Conservation (phyloP, 1,140 invertebrate genomes). For the Aphelenchoides avenae region DNA sequence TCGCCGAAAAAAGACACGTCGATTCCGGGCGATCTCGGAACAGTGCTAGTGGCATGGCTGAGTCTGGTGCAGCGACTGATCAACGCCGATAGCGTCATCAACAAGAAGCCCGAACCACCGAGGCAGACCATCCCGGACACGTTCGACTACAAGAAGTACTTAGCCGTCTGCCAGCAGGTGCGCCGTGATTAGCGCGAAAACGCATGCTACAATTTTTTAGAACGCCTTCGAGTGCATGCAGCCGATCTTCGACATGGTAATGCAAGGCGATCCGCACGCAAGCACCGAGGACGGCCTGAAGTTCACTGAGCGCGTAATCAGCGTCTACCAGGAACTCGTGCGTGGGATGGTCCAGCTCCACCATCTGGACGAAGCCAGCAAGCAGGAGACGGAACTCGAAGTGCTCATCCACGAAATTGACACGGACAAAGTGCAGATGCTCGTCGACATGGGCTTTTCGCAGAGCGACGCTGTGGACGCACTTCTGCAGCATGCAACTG, state of each 20-base stretch:
- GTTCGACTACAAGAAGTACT: constrained; percentile 27
- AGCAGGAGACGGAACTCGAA: constrained; percentile 10
- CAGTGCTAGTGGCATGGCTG: constrained; percentile 14
- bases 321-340: constrained; percentile 13
- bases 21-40: constrained; percentile 20
- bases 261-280: constrained; percentile 5
- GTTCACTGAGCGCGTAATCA: background rate
- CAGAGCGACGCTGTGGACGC: constrained; percentile 34
- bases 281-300: constrained; percentile 4
- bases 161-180: constrained; percentile 27
- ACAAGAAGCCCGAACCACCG: constrained; percentile 8
- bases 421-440: constrained; percentile 18
- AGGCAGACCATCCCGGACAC: constrained; percentile 18
- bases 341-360: constrained; percentile 19
- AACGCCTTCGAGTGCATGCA: constrained; percentile 6
- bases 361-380: constrained; percentile 23
- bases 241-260: too few relatives aligned
- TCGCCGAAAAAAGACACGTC: too few relatives aligned
- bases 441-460: constrained; percentile 34
- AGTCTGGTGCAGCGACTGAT: constrained; percentile 23
- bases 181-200: background rate
- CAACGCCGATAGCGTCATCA: constrained; percentile 12
- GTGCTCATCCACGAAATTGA: constrained; percentile 25
- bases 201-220: too few relatives aligned
- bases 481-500: constrained; percentile 17